Conservation (phyloP, 2,113 vertebrate genomes). For the Verasper variegatus region DNA sequence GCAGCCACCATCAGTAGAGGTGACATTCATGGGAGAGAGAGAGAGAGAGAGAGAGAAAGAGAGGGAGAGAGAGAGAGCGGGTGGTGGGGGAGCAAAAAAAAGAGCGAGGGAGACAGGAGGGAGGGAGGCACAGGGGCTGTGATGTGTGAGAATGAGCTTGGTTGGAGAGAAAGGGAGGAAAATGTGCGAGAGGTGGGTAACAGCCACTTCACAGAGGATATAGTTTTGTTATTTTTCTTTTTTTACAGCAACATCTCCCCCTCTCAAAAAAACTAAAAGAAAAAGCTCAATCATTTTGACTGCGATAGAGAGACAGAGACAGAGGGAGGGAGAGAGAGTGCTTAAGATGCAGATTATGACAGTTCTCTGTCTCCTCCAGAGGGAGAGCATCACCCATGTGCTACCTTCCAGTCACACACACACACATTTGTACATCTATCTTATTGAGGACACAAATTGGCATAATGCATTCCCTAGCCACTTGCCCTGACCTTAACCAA, state of each 20-base stretch:
- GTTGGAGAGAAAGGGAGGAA: constrained; percentile 47
- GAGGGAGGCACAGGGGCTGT: constrained; percentile 49
- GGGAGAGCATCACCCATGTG: constrained; percentile 60
- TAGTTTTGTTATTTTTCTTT: constrained; percentile 61
- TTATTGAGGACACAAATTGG: too few species aligned
- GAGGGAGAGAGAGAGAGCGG: constrained; percentile 28
- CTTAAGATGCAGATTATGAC: constrained; percentile 70
- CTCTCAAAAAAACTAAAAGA: background rate
- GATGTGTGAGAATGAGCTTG: constrained; percentile 67
- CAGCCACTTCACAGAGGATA: constrained; percentile 56
- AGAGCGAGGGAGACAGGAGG: constrained; percentile 23
- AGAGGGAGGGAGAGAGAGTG: constrained; percentile 37
- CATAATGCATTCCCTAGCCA: too few species aligned
- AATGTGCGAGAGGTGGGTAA: constrained; percentile 51
- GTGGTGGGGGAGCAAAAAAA: background rate
- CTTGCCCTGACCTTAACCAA: too few species aligned
- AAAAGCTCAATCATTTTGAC: constrained; percentile 40
- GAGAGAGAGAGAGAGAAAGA: background rate
- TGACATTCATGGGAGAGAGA: constrained; percentile 83
- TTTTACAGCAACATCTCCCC: constrained; percentile 32
- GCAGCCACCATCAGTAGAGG: constrained; percentile 85
- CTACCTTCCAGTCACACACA: constrained; percentile 53
- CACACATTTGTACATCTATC: constrained; percentile 21
- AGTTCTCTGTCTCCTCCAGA: constrained; percentile 68
- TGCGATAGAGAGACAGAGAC: constrained; percentile 48